Evolutionary conservation across 1,140 invertebrate species (phyloP).

Genomic region (Caenorhabditis tropicalis): DNA sequence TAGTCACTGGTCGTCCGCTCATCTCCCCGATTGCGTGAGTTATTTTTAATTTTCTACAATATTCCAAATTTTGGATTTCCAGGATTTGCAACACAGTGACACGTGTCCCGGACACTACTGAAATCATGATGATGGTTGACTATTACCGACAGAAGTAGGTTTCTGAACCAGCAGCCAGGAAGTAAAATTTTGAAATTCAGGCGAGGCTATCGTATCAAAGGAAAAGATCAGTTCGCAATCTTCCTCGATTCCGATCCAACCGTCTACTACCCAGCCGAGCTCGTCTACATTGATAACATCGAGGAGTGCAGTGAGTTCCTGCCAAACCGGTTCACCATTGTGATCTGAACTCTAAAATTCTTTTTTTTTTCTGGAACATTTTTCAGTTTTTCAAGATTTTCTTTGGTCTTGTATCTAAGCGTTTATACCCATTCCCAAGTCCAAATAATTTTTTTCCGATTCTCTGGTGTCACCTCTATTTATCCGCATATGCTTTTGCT

Average conservation of each 20-base stretch:
- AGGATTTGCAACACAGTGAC: too few species aligned
- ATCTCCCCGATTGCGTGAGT: background rate
- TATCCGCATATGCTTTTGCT: too few species aligned
- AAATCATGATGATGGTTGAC: background rate
- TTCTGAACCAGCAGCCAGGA: background rate
- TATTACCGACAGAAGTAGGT: background rate
- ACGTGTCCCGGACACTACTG: too few species aligned
- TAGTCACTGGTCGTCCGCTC: background rate
- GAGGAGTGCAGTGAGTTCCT: background rate
- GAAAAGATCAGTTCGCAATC: background rate
- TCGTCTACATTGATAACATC: background rate
- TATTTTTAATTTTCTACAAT: too few species aligned
- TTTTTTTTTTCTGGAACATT: too few species aligned
- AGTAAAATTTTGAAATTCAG: background rate
- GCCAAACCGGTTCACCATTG: background rate
- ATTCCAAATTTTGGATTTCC: too few species aligned
- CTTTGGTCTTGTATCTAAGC: too few species aligned
- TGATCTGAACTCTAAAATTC: background rate
- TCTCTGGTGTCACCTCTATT: too few species aligned
- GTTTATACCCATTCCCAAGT: too few species aligned
- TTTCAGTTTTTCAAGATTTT: too few species aligned
- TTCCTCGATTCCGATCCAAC: background rate
- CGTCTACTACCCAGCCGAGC: background rate
- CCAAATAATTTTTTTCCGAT: too few species aligned
- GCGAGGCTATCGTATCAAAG: background rate